Conservation (phyloP, 2,113 vertebrate genomes). For the Garra rufa region DNA sequence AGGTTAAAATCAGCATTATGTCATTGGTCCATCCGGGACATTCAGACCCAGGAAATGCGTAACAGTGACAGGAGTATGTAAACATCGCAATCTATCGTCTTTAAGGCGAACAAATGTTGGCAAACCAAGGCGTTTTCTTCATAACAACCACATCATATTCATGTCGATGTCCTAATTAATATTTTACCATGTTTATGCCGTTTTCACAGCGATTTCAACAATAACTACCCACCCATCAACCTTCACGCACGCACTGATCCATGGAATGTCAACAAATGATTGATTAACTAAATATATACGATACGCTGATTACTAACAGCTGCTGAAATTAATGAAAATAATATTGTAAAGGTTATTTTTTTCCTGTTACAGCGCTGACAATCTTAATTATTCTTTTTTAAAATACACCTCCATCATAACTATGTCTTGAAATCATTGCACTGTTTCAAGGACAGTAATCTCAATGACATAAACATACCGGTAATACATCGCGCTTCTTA, state of each 20-base stretch:
- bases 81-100: slow-evolving; percentile 32
- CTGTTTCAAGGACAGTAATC: neutral
- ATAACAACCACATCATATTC: neutral
- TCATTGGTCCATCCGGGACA: slow-evolving; percentile 18
- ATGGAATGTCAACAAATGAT: slow-evolving; percentile 12
- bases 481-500: neutral
- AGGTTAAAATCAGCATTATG: slow-evolving; percentile 15
- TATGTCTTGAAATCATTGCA: slow-evolving; percentile 3
- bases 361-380: neutral
- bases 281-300: neutral
- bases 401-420: neutral
- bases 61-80: slow-evolving; percentile 5
- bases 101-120: neutral
- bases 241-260: neutral
- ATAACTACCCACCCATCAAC: neutral
- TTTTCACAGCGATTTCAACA: neutral
- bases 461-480: neutral
- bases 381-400: neutral
- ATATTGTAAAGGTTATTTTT: neutral
- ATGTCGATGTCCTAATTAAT: neutral
- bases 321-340: neutral
- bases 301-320: neutral
- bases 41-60: slow-evolving; percentile 37
- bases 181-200: neutral
- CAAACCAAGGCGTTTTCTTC: neutral